phyloP scores from a whole-genome alignment of 1,140 invertebrate species.

The Heterodera schachtii region DNA sequence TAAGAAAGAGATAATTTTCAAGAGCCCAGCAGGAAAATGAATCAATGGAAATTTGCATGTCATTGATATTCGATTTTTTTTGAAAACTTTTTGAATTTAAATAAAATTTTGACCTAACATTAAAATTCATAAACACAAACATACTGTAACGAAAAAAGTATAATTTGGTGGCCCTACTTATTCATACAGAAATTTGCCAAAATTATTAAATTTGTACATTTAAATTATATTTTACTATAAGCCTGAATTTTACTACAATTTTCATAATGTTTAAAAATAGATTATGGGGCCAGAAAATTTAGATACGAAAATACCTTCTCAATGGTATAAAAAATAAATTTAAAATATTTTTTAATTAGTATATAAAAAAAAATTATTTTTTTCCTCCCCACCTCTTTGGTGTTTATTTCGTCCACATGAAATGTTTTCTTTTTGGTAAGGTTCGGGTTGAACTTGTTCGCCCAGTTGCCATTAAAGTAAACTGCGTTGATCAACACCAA shows the following conservation, averaged over 20 bases:
- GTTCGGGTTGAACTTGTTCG: slow-evolving; percentile 19
- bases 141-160: no score
- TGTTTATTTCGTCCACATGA: slow-evolving; percentile 31
- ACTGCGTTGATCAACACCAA: slow-evolving; percentile 47
- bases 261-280: no score
- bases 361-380: background rate
- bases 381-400: slow-evolving; percentile 26
- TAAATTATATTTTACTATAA: no score
- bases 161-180: no score
- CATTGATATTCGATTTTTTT: background rate
- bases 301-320: background rate
- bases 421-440: slow-evolving; percentile 39
- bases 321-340: no score
- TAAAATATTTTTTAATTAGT: background rate
- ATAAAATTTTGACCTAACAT: no score
- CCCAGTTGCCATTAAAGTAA: slow-evolving; percentile 50
- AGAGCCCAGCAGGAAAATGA: background rate
- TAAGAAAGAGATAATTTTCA: background rate
- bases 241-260: no score
- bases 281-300: no score
- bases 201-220: no score
- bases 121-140: no score
- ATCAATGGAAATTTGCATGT: no score
- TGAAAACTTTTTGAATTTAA: background rate
- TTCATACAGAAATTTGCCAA: no score